Conservation (phyloP, 2,888 invertebrate species). For the Metopia argyrocephala region DNA sequence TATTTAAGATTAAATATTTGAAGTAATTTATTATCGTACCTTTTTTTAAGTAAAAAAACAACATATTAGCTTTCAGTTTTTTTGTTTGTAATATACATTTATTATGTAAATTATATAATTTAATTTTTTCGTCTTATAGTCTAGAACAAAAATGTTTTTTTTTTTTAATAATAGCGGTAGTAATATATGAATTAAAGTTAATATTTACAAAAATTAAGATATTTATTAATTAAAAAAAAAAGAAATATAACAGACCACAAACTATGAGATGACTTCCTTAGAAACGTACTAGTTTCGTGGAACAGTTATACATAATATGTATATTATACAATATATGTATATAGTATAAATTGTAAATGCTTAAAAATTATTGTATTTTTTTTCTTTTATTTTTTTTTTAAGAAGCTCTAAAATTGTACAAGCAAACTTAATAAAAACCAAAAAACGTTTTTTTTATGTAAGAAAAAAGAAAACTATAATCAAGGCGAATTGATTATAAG, state of each 20-base stretch:
- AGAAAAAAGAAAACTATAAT: slow-evolving; percentile 11
- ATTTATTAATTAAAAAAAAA: slow-evolving; percentile 36
- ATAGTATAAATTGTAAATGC: slow-evolving; percentile 59
- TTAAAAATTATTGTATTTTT: slow-evolving; percentile 59
- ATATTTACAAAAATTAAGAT: slow-evolving; percentile 53
- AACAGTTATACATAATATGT: slow-evolving; percentile 16
- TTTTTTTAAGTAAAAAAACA: too few relatives aligned
- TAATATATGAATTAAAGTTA: slow-evolving; percentile 52
- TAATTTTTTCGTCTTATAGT: slow-evolving; percentile 48
- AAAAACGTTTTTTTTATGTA: slow-evolving; percentile 5
- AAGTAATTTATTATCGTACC: slow-evolving; percentile 31
- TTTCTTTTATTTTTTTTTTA: slow-evolving; percentile 29
- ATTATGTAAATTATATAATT: slow-evolving; percentile 56
- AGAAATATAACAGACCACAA: slow-evolving; percentile 16
- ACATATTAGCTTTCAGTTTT: too few relatives aligned
- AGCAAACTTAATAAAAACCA: slow-evolving; percentile 41
- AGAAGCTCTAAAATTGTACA: slow-evolving; percentile 49
- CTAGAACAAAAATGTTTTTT: slow-evolving; percentile 56
- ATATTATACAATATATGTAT: background rate
- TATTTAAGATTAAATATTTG: too few relatives aligned
- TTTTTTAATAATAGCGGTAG: slow-evolving; percentile 30
- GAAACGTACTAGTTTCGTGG: background rate
- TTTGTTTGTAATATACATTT: slow-evolving; percentile 46
- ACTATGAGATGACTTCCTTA: background rate
- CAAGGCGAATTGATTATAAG: slow-evolving; percentile 19